Evolutionary conservation across 2,113 vertebrate genomes (phyloP).

Genomic region (Grus americana): DNA sequence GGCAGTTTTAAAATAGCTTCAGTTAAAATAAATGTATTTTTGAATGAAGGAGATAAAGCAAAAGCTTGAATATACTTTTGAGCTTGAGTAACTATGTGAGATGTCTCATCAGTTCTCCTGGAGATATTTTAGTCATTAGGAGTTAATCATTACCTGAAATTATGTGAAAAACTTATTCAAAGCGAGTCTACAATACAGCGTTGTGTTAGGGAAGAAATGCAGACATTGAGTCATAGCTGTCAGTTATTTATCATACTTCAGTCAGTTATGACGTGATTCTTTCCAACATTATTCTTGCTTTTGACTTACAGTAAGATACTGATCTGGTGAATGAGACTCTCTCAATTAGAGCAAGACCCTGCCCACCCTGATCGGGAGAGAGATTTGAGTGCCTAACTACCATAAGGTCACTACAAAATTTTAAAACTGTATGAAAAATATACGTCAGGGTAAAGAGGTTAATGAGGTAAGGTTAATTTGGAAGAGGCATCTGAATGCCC

Average conservation of each 20-base stretch:
- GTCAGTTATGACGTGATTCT: neutral
- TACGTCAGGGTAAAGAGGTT: neutral
- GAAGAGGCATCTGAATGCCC: neutral
- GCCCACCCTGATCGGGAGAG: neutral
- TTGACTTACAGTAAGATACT: neutral
- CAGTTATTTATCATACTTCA: conserved; percentile 34
- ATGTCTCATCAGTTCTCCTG: conserved; percentile 25
- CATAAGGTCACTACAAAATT: neutral
- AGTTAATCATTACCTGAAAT: conserved; percentile 71
- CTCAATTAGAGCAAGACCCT: neutral
- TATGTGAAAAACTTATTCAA: conserved; percentile 11
- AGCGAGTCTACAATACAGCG: neutral
- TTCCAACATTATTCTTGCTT: neutral
- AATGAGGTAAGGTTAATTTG: neutral
- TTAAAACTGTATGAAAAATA: neutral
- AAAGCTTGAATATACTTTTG: neutral
- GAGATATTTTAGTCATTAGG: conserved; percentile 58
- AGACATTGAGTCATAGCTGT: conserved; percentile 70
- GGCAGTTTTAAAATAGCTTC: neutral
- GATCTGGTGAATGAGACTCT: neutral
- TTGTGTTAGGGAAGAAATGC: conserved; percentile 57
- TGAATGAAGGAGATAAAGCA: neutral
- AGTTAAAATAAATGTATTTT: neutral
- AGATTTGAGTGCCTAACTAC: neutral
- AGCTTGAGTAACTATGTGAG: neutral